A percentile compares a stretch with the other conserved stretches of the same genome.
These are phyloP conservation scores for Elgaria multicarinata DNA, from an alignment of 2,113 vertebrate species.

Conservation along the genomic window DNA sequence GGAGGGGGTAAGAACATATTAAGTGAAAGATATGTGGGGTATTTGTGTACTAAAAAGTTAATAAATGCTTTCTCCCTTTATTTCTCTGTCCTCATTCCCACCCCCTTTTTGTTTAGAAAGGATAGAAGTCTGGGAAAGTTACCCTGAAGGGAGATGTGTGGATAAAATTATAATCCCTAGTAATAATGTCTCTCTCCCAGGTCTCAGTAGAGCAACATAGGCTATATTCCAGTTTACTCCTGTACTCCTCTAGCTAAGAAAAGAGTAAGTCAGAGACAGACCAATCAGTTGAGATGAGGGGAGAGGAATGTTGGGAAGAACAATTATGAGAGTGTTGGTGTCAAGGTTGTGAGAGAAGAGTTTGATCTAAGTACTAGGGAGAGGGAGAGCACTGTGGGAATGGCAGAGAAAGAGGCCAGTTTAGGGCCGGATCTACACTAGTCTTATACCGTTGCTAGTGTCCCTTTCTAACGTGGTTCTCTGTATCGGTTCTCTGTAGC, in stretches of 20 bases:
- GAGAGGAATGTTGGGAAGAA: not conserved
- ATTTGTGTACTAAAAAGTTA: conserved; percentile 1
- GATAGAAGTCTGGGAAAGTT: not conserved
- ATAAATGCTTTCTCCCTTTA: not conserved
- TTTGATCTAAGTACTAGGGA: not conserved
- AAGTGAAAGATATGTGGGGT: not conserved
- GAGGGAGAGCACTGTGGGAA: not conserved
- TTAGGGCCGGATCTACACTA: too few species aligned
- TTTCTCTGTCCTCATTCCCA: not conserved
- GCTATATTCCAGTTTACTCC: not conserved
- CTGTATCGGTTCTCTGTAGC: too few species aligned
- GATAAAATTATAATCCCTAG: not conserved
- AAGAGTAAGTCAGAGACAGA: not conserved
- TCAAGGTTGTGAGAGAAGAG: not conserved
- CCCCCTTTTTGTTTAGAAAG: not conserved
- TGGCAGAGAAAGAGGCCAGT: not conserved
- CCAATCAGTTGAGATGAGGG: not conserved
- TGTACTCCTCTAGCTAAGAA: not conserved
- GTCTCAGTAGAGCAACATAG: not conserved
- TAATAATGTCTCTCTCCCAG: not conserved
- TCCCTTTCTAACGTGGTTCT: too few species aligned
- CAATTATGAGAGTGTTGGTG: not conserved
- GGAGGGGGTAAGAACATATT: not conserved
- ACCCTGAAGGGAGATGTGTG: not conserved
- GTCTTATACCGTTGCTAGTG: too few species aligned